phyloP scores from a whole-genome alignment of 2,888 invertebrate genomes.

The Pseudoips prasinana region DNA sequence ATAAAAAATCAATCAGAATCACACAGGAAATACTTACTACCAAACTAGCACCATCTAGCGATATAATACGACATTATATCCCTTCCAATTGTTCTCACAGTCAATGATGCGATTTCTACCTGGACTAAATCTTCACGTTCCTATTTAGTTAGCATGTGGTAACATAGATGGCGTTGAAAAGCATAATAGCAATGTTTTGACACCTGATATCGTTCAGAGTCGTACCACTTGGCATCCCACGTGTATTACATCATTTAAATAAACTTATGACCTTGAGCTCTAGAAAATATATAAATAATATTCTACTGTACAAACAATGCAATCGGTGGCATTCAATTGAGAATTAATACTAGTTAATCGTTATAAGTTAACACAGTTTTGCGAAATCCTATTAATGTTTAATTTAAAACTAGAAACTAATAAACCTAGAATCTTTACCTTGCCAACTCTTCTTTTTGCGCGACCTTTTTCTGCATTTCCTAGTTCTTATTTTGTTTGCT shows the following conservation, averaged over 20 bases:
- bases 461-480: constrained; percentile 24
- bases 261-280: constrained; percentile 38
- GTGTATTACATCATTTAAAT: constrained; percentile 39
- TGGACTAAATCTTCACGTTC: no score
- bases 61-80: not conserved
- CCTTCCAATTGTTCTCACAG: no score
- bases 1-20: no score
- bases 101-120: no score
- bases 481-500: constrained; percentile 11
- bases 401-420: no score
- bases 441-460: constrained; percentile 36
- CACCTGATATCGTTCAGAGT: constrained; percentile 16
- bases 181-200: constrained; percentile 18
- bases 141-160: constrained; percentile 20
- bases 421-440: constrained; percentile 40
- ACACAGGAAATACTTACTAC: no score
- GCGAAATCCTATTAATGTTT: no score
- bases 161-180: constrained; percentile 37
- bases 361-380: no score
- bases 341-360: no score
- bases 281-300: no score
- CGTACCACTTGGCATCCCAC: constrained; percentile 31
- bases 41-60: constrained; percentile 17
- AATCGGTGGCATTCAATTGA: no score
- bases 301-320: no score